Percentiles rank a stretch among this genome's conserved stretches.
phyloP scores from a whole-genome alignment of 2,113 vertebrate species.

The Brachionichthys hirsutus region DNA sequence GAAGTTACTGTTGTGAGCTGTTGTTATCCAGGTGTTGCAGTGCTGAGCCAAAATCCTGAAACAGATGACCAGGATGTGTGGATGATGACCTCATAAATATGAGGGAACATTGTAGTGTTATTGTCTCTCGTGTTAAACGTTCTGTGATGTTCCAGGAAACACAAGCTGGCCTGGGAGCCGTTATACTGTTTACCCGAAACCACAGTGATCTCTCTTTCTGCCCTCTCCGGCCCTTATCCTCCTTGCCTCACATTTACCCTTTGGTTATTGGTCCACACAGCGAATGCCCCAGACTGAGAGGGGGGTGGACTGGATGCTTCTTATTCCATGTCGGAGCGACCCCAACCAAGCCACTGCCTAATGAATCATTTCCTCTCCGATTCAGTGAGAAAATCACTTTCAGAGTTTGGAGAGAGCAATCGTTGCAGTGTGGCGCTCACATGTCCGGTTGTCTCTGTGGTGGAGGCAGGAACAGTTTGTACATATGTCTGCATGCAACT shows the following conservation, averaged over 20 bases:
- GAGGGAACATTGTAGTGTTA: constrained; percentile 1
- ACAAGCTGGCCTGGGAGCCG: constrained; percentile 50
- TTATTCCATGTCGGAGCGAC: constrained; percentile 63
- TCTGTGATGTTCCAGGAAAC: constrained; percentile 61
- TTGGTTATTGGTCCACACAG: constrained; percentile 51
- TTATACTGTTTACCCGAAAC: constrained; percentile 50
- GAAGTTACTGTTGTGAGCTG: no score
- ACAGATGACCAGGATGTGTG: constrained; percentile 46
- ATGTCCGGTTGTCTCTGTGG: constrained; percentile 37
- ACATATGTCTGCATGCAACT: constrained; percentile 38
- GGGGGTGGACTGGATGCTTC: constrained; percentile 69
- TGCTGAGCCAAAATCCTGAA: constrained; percentile 23
- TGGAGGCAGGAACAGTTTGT: constrained; percentile 44
- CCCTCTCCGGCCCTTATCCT: background rate
- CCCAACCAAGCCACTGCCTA: constrained; percentile 63
- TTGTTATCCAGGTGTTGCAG: background rate
- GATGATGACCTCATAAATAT: constrained; percentile 31
- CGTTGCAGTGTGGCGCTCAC: constrained; percentile 33
- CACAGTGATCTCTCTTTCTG: constrained; percentile 34
- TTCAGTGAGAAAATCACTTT: constrained; percentile 69
- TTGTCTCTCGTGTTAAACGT: constrained; percentile 43
- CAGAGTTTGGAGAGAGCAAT: constrained; percentile 50
- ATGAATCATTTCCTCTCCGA: constrained; percentile 75
- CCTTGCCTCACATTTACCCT: constrained; percentile 55
- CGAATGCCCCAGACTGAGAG: constrained; percentile 55